Conservation (phyloP, 2,797 vertebrate species). For the Lindbergichthys nudifrons region DNA sequence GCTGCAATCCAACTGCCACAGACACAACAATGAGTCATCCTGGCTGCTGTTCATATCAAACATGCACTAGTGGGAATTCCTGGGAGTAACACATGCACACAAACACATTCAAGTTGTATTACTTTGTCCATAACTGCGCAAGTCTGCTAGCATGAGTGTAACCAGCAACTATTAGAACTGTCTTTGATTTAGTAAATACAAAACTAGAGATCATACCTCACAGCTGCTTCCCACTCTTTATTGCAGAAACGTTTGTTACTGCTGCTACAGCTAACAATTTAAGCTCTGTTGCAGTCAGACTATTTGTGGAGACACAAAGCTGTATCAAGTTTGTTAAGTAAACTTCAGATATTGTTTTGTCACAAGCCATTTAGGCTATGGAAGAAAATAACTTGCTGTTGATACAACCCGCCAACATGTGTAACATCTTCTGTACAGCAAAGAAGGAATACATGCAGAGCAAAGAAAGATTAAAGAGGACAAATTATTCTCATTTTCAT, state of each 20-base stretch:
- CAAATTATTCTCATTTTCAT: too few species aligned
- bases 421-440: not conserved
- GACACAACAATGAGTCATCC: conserved; percentile 76
- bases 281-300: not conserved
- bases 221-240: not conserved
- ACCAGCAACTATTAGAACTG: not conserved
- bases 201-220: conserved; percentile 11
- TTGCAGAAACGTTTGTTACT: not conserved
- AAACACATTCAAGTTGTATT: conserved; percentile 2
- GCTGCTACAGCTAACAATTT: not conserved
- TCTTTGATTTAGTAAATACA: not conserved
- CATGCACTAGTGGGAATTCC: conserved; percentile 61
- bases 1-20: conserved; percentile 61
- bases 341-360: not conserved
- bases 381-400: too few species aligned
- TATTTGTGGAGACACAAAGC: not conserved
- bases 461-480: not conserved
- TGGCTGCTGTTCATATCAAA: conserved; percentile 59
- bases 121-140: conserved; percentile 17
- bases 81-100: conserved; percentile 17
- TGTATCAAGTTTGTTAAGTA: not conserved
- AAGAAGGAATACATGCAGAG: not conserved
- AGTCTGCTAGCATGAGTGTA: conserved; percentile 1
- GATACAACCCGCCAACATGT: not conserved
- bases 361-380: not conserved